A percentile compares a stretch with the other conserved stretches of the same genome.
phyloP scores from a whole-genome alignment of 2,113 vertebrate genomes.

The Bubo bubo region DNA sequence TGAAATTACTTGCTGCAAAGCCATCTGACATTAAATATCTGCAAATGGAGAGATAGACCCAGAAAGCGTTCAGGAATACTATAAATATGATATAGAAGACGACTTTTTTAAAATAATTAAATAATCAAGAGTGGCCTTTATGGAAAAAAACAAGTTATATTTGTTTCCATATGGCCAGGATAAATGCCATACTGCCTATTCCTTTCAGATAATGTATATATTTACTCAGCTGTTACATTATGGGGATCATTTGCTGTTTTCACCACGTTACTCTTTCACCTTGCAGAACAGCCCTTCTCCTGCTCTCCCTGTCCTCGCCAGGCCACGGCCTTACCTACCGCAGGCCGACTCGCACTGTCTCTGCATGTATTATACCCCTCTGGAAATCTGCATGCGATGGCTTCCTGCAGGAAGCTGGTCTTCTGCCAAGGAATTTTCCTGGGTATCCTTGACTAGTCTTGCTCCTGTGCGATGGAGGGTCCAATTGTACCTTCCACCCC shows the following conservation, averaged over 20 bases:
- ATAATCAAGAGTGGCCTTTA: conserved; percentile 37
- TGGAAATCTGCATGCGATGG: background rate
- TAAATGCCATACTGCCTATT: conserved; percentile 37
- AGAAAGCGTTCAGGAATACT: conserved; percentile 8
- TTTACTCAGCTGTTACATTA: conserved; percentile 14
- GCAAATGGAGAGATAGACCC: background rate
- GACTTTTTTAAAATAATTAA: conserved; percentile 5
- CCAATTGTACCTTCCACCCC: background rate
- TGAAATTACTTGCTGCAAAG: background rate
- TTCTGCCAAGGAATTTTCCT: conserved; percentile 44
- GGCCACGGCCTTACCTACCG: background rate
- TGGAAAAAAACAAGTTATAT: conserved; percentile 49
- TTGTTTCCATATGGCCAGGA: conserved; percentile 65
- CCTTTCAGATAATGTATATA: conserved; percentile 24
- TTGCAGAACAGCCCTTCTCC: background rate
- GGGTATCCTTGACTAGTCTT: background rate
- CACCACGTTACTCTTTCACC: background rate
- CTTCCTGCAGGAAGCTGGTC: conserved; percentile 38
- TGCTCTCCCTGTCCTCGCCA: background rate
- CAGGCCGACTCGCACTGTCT: fast-evolving
- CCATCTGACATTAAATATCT: background rate
- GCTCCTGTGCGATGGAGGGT: background rate
- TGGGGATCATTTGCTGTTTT: background rate
- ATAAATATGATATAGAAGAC: conserved; percentile 25
- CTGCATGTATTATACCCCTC: background rate